Evolutionary conservation across 2,888 invertebrate species (phyloP).

Genomic region (Frankliniella intonsa): DNA sequence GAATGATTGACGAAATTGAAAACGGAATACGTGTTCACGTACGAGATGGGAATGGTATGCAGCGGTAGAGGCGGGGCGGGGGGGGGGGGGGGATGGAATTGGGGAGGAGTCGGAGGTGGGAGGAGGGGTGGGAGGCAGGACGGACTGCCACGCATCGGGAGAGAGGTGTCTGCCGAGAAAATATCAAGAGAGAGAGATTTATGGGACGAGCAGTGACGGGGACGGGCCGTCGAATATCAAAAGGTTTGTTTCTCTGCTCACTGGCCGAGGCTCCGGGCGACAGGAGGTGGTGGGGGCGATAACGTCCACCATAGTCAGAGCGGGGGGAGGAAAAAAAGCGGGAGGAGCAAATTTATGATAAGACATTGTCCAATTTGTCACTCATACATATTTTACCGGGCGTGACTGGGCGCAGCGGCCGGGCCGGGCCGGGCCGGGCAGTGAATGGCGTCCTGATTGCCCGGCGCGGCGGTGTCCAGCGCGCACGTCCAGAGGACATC

Average conservation of each 20-base stretch:
- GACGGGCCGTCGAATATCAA: not conserved
- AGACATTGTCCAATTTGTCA: not conserved
- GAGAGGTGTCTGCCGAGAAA: not conserved
- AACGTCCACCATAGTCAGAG: not conserved
- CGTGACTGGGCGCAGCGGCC: too few species aligned
- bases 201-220: not conserved
- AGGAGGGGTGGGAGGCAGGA: not conserved
- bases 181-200: not conserved
- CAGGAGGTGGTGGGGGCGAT: not conserved
- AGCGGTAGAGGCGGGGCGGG: not conserved
- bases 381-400: not conserved
- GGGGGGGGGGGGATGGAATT: not conserved
- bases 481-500: not conserved
- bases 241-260: not conserved
- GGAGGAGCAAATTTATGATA: too few species aligned
- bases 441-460: not conserved
- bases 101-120: not conserved
- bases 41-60: not conserved
- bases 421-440: not conserved
- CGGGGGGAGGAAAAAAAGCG: not conserved
- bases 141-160: constrained; percentile 1
- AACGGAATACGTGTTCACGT: constrained; percentile 24
- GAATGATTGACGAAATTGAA: constrained; percentile 25
- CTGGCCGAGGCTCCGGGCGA: too few species aligned
- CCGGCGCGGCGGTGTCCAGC: not conserved